These are phyloP conservation scores for Nyctibius grandis DNA, from an alignment of 2,797 vertebrate genomes.

Conservation along the genomic window DNA sequence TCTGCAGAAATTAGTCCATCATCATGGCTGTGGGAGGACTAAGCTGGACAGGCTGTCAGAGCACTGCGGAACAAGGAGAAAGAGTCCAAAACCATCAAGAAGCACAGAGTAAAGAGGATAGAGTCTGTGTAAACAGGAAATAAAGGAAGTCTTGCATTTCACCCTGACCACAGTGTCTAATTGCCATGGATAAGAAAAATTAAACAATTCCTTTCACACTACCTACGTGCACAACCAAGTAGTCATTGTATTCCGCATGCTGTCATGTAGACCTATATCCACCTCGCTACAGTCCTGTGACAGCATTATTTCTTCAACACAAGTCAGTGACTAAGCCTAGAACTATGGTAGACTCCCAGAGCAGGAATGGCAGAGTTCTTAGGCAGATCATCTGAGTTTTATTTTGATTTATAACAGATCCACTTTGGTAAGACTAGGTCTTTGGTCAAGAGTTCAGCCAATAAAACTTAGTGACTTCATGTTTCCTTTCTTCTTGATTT, in stretches of 20 bases:
- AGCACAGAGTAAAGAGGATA: background rate
- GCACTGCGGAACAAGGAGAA: background rate
- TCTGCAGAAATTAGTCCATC: background rate
- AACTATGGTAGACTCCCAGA: background rate
- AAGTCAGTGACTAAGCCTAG: background rate
- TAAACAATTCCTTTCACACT: background rate
- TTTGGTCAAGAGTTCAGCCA: background rate
- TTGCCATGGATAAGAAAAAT: background rate
- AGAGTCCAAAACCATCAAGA: background rate
- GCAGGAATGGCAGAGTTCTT: background rate
- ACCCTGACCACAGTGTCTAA: background rate
- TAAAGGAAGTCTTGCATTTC: constrained; percentile 44
- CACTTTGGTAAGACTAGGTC: background rate
- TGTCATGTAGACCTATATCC: background rate
- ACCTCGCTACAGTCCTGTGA: background rate
- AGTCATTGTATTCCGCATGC: background rate
- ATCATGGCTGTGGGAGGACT: background rate
- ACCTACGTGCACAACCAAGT: background rate
- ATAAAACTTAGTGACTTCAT: background rate
- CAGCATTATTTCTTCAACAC: background rate
- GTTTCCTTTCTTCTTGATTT: background rate
- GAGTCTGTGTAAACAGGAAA: constrained; percentile 27
- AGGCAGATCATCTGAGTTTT: background rate
- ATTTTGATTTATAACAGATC: background rate
- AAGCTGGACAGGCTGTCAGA: background rate